Percentiles rank a stretch among this genome's conserved stretches.
These are phyloP conservation scores for Drosophila sp. DNA, from an alignment of 1,140 invertebrate genomes.

Conservation along the genomic window DNA sequence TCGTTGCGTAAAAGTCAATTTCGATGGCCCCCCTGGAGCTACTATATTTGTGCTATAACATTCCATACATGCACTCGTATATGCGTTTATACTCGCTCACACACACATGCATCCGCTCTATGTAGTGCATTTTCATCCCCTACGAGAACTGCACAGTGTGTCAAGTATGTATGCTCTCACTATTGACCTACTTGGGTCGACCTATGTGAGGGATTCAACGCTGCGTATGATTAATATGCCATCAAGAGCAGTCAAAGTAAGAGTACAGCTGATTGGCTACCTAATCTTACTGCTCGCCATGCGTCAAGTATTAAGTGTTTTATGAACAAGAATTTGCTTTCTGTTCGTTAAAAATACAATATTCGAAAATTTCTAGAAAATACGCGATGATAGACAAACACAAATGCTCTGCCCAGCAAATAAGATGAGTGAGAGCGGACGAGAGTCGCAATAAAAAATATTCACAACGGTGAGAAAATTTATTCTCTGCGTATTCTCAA, in stretches of 20 bases:
- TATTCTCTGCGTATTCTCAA: slow-evolving; percentile 19
- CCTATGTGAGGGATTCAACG: slow-evolving; percentile 33
- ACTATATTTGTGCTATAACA: too few relatives aligned
- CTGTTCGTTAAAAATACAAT: slow-evolving; percentile 40
- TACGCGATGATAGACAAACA: slow-evolving; percentile 46
- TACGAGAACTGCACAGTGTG: slow-evolving; percentile 47
- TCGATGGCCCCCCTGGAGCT: slow-evolving; percentile 15
- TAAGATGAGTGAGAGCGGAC: slow-evolving; percentile 2
- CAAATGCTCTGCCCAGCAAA: slow-evolving; percentile 33
- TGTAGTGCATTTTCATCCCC: slow-evolving; percentile 26
- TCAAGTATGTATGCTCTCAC: slow-evolving; percentile 61
- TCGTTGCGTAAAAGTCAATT: slow-evolving; percentile 20
- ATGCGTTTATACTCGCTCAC: slow-evolving; percentile 6
- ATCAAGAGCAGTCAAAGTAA: slow-evolving; percentile 12
- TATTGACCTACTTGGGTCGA: slow-evolving; percentile 57
- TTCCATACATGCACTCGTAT: slow-evolving; percentile 13
- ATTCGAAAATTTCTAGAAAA: slow-evolving; percentile 76
- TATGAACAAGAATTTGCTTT: slow-evolving; percentile 35
- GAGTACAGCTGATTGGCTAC: slow-evolving; percentile 49
- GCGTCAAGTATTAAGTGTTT: slow-evolving; percentile 54
- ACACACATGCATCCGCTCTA: slow-evolving; percentile 1
- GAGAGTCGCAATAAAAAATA: slow-evolving; percentile 4
- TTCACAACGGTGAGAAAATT: slow-evolving; percentile 15
- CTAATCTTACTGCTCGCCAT: slow-evolving; percentile 59
- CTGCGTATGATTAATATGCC: slow-evolving; percentile 65